These are phyloP conservation scores for Ochlodes sylvanus DNA, from an alignment of 2,888 invertebrate species.

Conservation along the genomic window DNA sequence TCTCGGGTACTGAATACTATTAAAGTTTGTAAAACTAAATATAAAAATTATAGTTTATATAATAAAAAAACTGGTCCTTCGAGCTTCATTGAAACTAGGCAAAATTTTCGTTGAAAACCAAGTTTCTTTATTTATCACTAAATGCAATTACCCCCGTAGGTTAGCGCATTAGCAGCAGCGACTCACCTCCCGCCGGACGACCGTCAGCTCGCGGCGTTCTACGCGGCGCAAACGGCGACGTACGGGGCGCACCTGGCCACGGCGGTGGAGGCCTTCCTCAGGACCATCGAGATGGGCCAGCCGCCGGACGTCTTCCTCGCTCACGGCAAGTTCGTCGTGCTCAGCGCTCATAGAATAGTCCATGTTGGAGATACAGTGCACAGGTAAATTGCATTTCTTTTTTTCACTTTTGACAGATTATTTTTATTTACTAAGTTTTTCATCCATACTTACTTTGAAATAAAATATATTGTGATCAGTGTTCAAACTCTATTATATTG, in stretches of 20 bases:
- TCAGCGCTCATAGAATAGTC: conserved; percentile 96
- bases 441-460: too few species aligned
- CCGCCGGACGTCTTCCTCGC: conserved; percentile 97
- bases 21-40: too few species aligned
- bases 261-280: conserved; percentile 96
- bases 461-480: too few species aligned
- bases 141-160: conserved; percentile 50
- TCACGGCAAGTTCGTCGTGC: conserved; percentile 96
- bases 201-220: conserved; percentile 93
- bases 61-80: too few species aligned
- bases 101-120: too few species aligned
- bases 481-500: too few species aligned
- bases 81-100: too few species aligned
- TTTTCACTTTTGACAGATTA: too few species aligned
- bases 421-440: too few species aligned
- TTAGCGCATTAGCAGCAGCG: conserved; percentile 80
- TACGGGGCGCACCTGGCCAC: conserved; percentile 94
- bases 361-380: conserved; percentile 97
- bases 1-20: too few species aligned
- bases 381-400: conserved; percentile 54
- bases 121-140: too few species aligned
- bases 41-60: too few species aligned
- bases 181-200: conserved; percentile 90
- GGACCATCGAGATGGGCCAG: conserved; percentile 96
- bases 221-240: conserved; percentile 93